Conservation (phyloP, 1,140 invertebrate species). For the Stegodyphus mimosarum region DNA sequence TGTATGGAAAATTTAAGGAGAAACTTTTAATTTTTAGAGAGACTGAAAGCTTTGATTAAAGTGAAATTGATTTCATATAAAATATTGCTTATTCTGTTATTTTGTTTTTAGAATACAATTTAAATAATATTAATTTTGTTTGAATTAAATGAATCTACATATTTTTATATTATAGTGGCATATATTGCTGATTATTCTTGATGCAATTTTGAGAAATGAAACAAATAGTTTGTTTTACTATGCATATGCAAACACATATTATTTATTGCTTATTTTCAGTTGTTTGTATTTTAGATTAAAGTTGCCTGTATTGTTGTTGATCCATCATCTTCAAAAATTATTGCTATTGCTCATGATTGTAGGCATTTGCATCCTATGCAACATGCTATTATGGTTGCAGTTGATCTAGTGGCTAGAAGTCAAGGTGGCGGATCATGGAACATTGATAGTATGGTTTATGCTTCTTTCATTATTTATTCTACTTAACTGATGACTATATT, state of each 20-base stretch:
- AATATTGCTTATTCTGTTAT: background rate
- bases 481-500: no score
- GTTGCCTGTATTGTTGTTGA: constrained; percentile 64
- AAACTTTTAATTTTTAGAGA: no score
- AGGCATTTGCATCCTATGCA: constrained; percentile 78
- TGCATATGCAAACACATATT: background rate
- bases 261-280: background rate
- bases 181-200: background rate
- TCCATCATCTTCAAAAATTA: constrained; percentile 64
- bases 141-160: background rate
- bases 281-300: constrained; percentile 16
- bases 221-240: background rate
- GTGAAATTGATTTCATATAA: no score
- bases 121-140: background rate
- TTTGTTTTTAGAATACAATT: background rate
- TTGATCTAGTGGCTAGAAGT: constrained; percentile 84
- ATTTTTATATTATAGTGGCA: background rate
- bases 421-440: constrained; percentile 85
- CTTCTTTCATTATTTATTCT: background rate
- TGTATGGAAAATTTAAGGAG: no score
- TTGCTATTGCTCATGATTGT: constrained; percentile 75
- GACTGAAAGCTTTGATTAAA: no score
- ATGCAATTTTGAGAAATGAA: background rate
- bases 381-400: constrained; percentile 86
- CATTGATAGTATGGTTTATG: constrained; percentile 5